Percentiles rank a stretch among this genome's conserved stretches.
Conservation (phyloP, 1,140 invertebrate species). For the Calycopis cecrops region DNA sequence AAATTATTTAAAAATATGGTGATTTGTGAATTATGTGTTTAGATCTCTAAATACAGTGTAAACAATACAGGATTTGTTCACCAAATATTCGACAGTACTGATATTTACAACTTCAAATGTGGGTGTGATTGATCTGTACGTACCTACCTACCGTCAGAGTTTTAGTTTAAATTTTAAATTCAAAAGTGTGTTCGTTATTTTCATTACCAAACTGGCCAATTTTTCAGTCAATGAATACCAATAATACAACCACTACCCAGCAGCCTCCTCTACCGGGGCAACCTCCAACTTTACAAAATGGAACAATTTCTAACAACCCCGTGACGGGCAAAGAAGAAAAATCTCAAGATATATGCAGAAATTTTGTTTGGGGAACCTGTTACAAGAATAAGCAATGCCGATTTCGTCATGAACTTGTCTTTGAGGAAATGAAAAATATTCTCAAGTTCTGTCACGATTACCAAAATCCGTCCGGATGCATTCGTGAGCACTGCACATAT, state of each 20-base stretch:
- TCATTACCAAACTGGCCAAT: too few relatives aligned
- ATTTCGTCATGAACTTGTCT: conserved; percentile 43
- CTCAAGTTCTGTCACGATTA: conserved; percentile 53
- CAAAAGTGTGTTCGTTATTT: too few relatives aligned
- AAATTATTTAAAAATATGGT: too few relatives aligned
- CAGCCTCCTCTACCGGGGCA: conserved; percentile 32
- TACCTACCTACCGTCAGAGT: too few relatives aligned
- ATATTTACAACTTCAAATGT: too few relatives aligned
- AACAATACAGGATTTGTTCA: too few relatives aligned
- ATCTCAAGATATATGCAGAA: conserved; percentile 37
- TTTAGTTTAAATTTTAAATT: too few relatives aligned
- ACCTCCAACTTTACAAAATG: conserved; percentile 23
- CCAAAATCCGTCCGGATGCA: conserved; percentile 47
- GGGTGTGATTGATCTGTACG: too few relatives aligned
- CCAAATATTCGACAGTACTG: too few relatives aligned
- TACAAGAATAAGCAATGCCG: conserved; percentile 41
- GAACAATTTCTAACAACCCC: conserved; percentile 13
- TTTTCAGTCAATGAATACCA: conserved; percentile 35
- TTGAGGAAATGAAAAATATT: conserved; percentile 49
- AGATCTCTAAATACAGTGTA: too few relatives aligned
- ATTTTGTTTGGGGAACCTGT: conserved; percentile 50
- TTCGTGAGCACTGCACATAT: conserved; percentile 43
- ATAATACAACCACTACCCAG: conserved; percentile 37
- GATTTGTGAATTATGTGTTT: too few relatives aligned
- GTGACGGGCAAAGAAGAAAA: conserved; percentile 20